Conservation (phyloP, 2,113 vertebrate genomes). For the Thoracochromis brauschi region DNA sequence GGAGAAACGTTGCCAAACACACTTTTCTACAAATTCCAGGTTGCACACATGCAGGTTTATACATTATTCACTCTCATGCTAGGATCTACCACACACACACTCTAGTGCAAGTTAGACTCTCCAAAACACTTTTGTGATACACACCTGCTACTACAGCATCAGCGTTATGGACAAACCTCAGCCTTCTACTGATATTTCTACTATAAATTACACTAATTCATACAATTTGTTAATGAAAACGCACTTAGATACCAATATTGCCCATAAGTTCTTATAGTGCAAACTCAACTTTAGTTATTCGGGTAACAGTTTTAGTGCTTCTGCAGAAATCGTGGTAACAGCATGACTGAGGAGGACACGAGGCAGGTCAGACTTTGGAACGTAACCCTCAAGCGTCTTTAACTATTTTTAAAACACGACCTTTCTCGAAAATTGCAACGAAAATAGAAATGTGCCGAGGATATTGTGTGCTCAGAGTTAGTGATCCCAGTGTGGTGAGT, state of each 20-base stretch:
- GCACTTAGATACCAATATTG: rapidly evolving
- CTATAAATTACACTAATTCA: neutral
- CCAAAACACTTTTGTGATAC: neutral
- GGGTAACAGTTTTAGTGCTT: rapidly evolving
- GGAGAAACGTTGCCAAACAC: neutral
- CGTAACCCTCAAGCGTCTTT: neutral
- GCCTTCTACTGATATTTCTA: rapidly evolving
- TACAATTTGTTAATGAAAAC: neutral
- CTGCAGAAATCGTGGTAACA: neutral
- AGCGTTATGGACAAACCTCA: neutral
- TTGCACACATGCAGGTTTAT: slow-evolving; percentile 11
- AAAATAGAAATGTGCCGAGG: neutral
- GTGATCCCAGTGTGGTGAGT: neutral
- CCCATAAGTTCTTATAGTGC: rapidly evolving
- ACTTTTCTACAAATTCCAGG: neutral
- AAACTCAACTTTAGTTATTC: neutral
- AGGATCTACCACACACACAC: neutral
- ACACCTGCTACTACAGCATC: slow-evolving; percentile 1
- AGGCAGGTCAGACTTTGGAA: neutral
- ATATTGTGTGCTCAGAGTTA: neutral
- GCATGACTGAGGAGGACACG: neutral
- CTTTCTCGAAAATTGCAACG: neutral
- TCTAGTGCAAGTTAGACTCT: slow-evolving; percentile 19
- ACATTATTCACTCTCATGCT: slow-evolving; percentile 9
- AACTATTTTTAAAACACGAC: neutral